Base-by-base conservation (phyloP, 1,140 invertebrate species). In the Nasonia longicornis region DNA sequence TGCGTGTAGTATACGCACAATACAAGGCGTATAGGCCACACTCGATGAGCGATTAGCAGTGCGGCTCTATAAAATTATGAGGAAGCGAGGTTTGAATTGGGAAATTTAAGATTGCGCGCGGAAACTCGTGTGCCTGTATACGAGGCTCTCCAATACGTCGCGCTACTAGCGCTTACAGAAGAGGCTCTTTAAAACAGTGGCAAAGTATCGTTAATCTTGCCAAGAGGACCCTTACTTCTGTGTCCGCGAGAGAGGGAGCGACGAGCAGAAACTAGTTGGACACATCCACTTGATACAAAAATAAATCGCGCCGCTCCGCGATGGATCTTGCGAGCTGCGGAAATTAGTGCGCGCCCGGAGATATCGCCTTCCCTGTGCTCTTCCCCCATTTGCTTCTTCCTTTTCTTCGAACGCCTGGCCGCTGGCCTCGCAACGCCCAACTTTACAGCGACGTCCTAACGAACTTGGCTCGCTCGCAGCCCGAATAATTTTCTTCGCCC, bases 191-290 rank as follows among this genome's bases (percentile, higher is more conserved):
- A 89, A 89, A 90, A 89, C 87, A 88, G 86, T 81, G 87, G 86
- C 87, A 88, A 89, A 90, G 89, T 90, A 90, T 90, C 89, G 88
- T 90, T 90, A 89, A 90, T 91, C 89, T 91, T 89, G 84, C 84
- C 80, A 85, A 86, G 86, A 87, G 86, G 85, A 86, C 78, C 87
- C 87, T 84, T 88, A 88, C 87, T 85, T 90, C 89, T 88, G 7
- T 16, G 85, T 86, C 84, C 84, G 82, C 86, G 88, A 12, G 42
- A 10, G 42, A 45, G 10, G 26, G 26, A 26, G 42, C 42, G 42
- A 12, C 42, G 8, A 10, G 26, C 8, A 89, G 88, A 89, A 90
- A 91, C 89, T 89, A 89, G 87, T 90, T 90, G 87, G 86, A 90
- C 87, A 88, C 86, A 87, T 89, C 85, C 86, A 86, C 86, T 89